phyloP scores from a whole-genome alignment of 2,888 invertebrate species.

The Gonocerus acuteangulatus region DNA sequence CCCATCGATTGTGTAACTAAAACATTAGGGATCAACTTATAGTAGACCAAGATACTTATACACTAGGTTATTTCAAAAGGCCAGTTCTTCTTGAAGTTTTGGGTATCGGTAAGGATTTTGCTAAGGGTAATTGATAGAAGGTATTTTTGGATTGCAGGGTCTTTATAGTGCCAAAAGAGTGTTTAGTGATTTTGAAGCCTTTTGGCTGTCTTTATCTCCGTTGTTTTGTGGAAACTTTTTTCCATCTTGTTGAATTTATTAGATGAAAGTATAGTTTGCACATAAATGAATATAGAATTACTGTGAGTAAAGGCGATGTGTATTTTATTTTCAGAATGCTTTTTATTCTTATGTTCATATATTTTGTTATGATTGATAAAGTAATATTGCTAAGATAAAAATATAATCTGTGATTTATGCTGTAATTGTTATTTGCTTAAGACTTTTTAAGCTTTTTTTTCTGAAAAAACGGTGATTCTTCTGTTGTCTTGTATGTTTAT shows the following conservation, averaged over 20 bases:
- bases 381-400: no score
- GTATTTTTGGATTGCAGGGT: constrained; percentile 24
- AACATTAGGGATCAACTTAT: constrained; percentile 19
- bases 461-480: no score
- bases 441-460: no score
- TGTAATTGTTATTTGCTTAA: no score
- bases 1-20: no score
- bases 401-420: no score
- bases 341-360: neutral
- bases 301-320: neutral
- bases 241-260: neutral
- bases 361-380: neutral
- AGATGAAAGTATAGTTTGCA: constrained; percentile 5
- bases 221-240: neutral
- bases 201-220: neutral
- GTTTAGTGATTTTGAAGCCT: neutral
- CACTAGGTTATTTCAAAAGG: neutral
- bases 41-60: neutral
- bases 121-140: constrained; percentile 10
- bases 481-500: no score
- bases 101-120: neutral
- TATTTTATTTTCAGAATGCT: neutral
- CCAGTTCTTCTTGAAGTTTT: no score
- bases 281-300: neutral
- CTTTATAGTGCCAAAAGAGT: constrained; percentile 23